Percentiles rank a stretch among this genome's conserved stretches.
Evolutionary conservation across 1,140 invertebrate genomes (phyloP).

Genomic region (Brachionus calyciflorus): DNA sequence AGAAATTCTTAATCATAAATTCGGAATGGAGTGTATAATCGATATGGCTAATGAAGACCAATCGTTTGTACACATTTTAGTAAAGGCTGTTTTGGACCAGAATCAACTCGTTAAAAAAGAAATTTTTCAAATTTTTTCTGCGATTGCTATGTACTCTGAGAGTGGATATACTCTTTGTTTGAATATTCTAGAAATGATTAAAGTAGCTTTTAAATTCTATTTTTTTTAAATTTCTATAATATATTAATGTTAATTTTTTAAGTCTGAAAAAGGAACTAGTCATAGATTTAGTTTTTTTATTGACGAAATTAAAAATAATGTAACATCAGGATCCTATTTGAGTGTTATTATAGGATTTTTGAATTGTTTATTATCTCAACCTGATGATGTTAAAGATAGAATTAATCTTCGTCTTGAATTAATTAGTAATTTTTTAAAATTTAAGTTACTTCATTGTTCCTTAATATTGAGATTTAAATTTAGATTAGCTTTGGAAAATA

Average conservation of each 20-base stretch:
- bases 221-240: not conserved
- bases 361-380: slow-evolving; percentile 16
- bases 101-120: slow-evolving; percentile 38
- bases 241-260: not conserved
- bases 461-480: no score
- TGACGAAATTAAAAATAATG: slow-evolving; percentile 10
- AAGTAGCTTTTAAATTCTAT: not conserved
- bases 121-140: slow-evolving; percentile 38
- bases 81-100: not conserved
- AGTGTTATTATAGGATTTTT: not conserved
- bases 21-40: slow-evolving; percentile 14
- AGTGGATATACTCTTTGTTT: slow-evolving; percentile 15
- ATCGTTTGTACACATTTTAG: not conserved
- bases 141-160: not conserved
- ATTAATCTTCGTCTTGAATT: not conserved
- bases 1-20: slow-evolving; percentile 20
- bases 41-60: slow-evolving; percentile 9
- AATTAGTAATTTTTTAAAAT: not conserved
- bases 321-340: not conserved
- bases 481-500: no score
- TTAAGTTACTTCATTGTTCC: no score
- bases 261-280: not conserved
- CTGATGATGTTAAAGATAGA: not conserved
- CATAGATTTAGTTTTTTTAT: slow-evolving; percentile 3
- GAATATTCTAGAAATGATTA: not conserved